A percentile compares a stretch with the other conserved stretches of the same genome.
Conservation (phyloP, 2,113 vertebrate genomes). For the Spea bombifrons region DNA sequence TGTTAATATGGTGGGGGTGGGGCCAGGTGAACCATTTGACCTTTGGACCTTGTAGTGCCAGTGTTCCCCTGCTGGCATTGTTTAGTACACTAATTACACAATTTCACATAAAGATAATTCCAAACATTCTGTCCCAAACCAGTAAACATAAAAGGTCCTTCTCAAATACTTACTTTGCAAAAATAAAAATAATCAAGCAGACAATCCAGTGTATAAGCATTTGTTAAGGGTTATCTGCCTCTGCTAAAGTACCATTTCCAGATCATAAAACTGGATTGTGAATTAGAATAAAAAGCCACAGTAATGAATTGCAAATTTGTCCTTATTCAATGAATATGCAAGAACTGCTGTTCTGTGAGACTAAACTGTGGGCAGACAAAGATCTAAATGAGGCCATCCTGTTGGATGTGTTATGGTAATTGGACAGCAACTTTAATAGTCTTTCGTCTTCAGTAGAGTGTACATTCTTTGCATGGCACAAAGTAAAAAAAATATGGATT, state of each 20-base stretch:
- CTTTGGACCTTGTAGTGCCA: too few species aligned
- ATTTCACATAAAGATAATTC: too few species aligned
- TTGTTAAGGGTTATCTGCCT: constrained; percentile 9
- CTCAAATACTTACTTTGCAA: too few species aligned
- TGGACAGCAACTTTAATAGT: constrained; percentile 9
- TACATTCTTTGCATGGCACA: neutral
- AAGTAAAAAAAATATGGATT: too few species aligned
- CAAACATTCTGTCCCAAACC: too few species aligned
- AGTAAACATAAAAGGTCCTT: too few species aligned
- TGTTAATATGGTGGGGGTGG: too few species aligned
- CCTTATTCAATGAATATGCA: constrained; percentile 26
- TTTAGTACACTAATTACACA: too few species aligned
- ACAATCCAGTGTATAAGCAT: neutral
- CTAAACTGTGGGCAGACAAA: neutral
- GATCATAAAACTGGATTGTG: constrained; percentile 15
- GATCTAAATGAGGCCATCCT: constrained; percentile 20
- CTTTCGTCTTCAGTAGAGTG: neutral
- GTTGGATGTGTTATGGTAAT: neutral
- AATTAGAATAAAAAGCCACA: constrained; percentile 19
- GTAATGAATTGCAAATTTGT: constrained; percentile 19
- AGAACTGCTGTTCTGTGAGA: constrained; percentile 14
- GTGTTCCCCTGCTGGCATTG: too few species aligned
- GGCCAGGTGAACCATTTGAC: too few species aligned
- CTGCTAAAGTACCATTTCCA: constrained; percentile 1
- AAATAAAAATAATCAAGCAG: too few species aligned